Evolutionary conservation across 2,888 invertebrate species (phyloP), one percentile per base, ranked within the genome.

Genomic region (Dynastes tityus): DNA sequence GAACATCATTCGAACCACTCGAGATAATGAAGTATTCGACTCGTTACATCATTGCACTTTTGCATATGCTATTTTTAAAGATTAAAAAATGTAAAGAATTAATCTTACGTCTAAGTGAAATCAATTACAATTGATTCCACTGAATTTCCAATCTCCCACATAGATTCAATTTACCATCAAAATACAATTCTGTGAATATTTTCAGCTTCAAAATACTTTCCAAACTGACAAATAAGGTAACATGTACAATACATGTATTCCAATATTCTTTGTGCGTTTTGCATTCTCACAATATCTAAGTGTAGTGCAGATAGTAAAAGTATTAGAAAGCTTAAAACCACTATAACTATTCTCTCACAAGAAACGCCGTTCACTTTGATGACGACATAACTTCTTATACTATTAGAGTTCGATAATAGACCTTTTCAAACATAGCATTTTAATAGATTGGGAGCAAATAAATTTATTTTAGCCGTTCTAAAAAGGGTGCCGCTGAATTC

Each of bases 281-380:
- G 45, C 9, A 29, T 74, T 74, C 73, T 74, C 73, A 74, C 45
- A 40, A 16, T 45, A 27, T 9, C 27, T 3, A 58, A 58, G 55
- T 45, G 40, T 74, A 49, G 16, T 1, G 4, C 32, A 27, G 63
- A 74, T 61, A 74, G 73, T 63, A 74, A 74, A 63, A 74, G 73
- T 74, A 74, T 49, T 61, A 61, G 73, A 74, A 74, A 74, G 73
- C 61, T 74, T 49, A 45, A 61, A 45, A 61, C 63, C 61, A 63
- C 61, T 6, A 74, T 63, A 29, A n/a, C 45, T 74, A 61, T 61
- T 74, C 61, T 74, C 61, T 74, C 73, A 61, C 61, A 74, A 61
- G 73, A 61, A 74, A 61, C 22, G 27, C 61, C 73, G n/a, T 74
- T 74, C 73, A 61, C 73, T 74, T 74, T 49, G 49, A 45, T 45